Evolutionary conservation across 2,888 invertebrate species (phyloP), one percentile per base, ranked within the genome.

Genomic region (Galerucella pusilla): DNA sequence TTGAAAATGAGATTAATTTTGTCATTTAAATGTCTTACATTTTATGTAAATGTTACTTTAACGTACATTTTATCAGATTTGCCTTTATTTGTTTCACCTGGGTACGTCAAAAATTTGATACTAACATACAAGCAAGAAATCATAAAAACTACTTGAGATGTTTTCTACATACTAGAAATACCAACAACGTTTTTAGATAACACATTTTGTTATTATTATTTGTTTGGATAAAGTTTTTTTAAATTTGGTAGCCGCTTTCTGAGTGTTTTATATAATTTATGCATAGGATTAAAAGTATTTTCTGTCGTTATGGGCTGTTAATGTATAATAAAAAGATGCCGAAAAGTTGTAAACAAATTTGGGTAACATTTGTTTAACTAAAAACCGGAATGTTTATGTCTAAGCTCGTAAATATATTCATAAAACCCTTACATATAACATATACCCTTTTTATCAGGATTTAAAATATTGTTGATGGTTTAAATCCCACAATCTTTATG

Each of bases 161-260:
- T 57, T 57, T 20, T 57, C 14, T 11, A 57, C 57, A 57, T 57
- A 16, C 20, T 20, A 57, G 16, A 9, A 16, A 57, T 16, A 57
- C 16, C 57, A 57, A 16, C 9, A 57, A 57, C 57, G 20, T 57
- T 57, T 57, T 57, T 57, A 57, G 57, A 57, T 57, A 57, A n/a
- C 10, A 49, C 12, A 49, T 49, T 49, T 49, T 49, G 57, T 57
- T 7, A 57, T 4, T 49, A 52, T 42, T 52, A 52, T 10, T 57
- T 16, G 16, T 16, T 57, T 57, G 16, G 20, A 57, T 57, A 20
- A 20, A 20, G 57, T 57, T 57, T 20, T 28, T 20, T 9, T 20
- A 2, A 16, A 57, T 57, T 57, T 16, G 16, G 57, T 57, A 20
- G 16, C 16, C 0, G 57, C 9, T 57, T 20, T 20, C 3, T 3